A percentile compares a stretch with the other conserved stretches of the same genome.
phyloP scores from a whole-genome alignment of 1,140 invertebrate genomes.

The Hylaeus anthracinus region DNA sequence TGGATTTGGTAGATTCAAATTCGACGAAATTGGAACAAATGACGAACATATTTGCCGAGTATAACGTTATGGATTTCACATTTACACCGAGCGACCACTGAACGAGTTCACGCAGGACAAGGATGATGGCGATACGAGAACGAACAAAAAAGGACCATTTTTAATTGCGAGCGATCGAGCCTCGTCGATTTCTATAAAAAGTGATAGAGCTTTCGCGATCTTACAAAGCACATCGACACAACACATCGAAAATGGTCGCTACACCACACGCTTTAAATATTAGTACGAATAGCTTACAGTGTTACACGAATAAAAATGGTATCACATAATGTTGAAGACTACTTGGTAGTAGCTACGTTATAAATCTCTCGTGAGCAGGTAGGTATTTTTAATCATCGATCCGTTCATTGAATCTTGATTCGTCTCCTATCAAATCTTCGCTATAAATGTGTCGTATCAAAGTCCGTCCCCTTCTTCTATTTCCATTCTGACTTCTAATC shows the following conservation, averaged over 20 bases:
- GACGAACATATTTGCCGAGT: no score
- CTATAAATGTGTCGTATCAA: slow-evolving; percentile 36
- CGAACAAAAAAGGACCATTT: background rate
- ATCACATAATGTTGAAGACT: slow-evolving; percentile 31
- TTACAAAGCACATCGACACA: slow-evolving; percentile 18
- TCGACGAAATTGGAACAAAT: no score
- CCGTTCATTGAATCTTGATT: slow-evolving; percentile 23
- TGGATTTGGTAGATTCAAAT: no score
- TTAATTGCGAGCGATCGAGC: background rate
- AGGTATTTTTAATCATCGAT: slow-evolving; percentile 3
- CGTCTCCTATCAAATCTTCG: slow-evolving; percentile 25
- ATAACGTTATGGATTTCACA: background rate
- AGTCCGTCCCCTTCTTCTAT: slow-evolving; percentile 31
- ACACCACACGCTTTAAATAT: background rate
- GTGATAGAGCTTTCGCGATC: background rate
- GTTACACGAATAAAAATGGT: slow-evolving; percentile 25
- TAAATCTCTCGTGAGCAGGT: slow-evolving; percentile 15
- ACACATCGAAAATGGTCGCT: slow-evolving; percentile 10
- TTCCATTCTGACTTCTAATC: slow-evolving; percentile 1
- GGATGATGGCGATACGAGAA: background rate
- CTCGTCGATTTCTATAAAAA: background rate
- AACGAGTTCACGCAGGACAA: background rate
- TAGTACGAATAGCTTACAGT: slow-evolving; percentile 13
- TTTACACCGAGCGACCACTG: background rate
- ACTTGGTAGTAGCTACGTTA: slow-evolving; percentile 6